phyloP scores from a whole-genome alignment of 2,888 invertebrate species.

The Eupithecia abbreviata region DNA sequence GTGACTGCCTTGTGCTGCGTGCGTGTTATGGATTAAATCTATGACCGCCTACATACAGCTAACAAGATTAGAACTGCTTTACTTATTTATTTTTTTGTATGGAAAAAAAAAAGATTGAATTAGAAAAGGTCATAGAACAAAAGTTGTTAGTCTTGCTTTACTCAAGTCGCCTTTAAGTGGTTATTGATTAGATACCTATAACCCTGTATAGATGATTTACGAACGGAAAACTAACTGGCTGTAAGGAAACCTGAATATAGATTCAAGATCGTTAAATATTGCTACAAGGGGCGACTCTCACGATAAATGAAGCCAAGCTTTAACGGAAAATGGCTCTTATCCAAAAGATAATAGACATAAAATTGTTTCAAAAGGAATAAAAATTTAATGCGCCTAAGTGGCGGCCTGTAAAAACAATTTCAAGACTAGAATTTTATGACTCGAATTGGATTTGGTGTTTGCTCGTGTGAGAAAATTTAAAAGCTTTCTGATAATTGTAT shows the following conservation, averaged over 20 bases:
- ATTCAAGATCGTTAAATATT: not conserved
- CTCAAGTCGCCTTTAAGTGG: too few species aligned
- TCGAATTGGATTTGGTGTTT: slow-evolving; percentile 19
- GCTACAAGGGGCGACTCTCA: not conserved
- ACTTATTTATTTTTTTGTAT: too few species aligned
- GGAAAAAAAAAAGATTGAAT: too few species aligned
- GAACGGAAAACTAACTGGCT: not conserved
- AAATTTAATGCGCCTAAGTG: slow-evolving; percentile 26
- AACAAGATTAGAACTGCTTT: too few species aligned
- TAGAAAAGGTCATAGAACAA: too few species aligned
- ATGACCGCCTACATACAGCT: too few species aligned
- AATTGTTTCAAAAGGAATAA: slow-evolving; percentile 20
- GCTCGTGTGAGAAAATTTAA: slow-evolving; percentile 22
- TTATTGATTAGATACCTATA: too few species aligned
- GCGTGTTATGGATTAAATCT: too few species aligned
- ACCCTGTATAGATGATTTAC: too few species aligned
- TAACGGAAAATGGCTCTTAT: slow-evolving; percentile 20
- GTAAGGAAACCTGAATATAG: not conserved
- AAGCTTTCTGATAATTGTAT: slow-evolving; percentile 18
- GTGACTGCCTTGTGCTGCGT: too few species aligned
- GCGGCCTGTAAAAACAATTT: slow-evolving; percentile 20
- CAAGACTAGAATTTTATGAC: slow-evolving; percentile 20
- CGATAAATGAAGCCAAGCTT: slow-evolving; percentile 9
- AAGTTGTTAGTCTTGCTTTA: too few species aligned
- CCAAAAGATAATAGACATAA: slow-evolving; percentile 24